A percentile compares a stretch with the other conserved stretches of the same genome.
phyloP scores from a whole-genome alignment of 1,140 invertebrate species.

The Tigriopus japonicus region DNA sequence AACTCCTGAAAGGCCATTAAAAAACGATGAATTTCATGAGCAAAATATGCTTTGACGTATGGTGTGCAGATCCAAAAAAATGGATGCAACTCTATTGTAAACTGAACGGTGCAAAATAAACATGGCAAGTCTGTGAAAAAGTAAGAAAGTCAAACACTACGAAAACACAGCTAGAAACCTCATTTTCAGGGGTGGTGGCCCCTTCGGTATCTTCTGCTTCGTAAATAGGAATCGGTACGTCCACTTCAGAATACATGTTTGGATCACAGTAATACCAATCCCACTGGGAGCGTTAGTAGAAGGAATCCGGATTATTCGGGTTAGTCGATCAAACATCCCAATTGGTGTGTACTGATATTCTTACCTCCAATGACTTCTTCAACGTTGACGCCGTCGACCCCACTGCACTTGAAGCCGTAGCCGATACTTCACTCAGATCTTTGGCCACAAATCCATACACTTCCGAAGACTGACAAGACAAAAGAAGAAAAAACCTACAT shows the following conservation, averaged over 20 bases:
- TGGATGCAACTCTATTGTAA: background rate
- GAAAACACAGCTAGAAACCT: no score
- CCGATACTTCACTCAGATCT: background rate
- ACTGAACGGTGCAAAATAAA: background rate
- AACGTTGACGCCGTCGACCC: background rate
- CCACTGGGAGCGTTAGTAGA: background rate
- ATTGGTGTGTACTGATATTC: background rate
- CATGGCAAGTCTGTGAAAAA: no score
- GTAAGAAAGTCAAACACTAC: no score
- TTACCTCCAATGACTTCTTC: background rate
- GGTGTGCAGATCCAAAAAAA: background rate
- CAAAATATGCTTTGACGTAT: background rate
- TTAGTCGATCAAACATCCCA: background rate
- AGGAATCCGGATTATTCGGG: background rate
- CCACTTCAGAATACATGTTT: background rate
- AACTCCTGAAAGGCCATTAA: background rate
- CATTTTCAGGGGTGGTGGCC: no score
- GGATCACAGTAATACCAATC: slow-evolving; percentile 2
- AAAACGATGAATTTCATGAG: no score
- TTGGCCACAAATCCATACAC: background rate
- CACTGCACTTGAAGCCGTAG: background rate
- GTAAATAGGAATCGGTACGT: no score
- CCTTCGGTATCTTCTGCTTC: no score
- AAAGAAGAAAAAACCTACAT: no score
- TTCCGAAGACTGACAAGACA: background rate